Conservation (phyloP, 2,113 vertebrate species). For the Colinus virginianus region DNA sequence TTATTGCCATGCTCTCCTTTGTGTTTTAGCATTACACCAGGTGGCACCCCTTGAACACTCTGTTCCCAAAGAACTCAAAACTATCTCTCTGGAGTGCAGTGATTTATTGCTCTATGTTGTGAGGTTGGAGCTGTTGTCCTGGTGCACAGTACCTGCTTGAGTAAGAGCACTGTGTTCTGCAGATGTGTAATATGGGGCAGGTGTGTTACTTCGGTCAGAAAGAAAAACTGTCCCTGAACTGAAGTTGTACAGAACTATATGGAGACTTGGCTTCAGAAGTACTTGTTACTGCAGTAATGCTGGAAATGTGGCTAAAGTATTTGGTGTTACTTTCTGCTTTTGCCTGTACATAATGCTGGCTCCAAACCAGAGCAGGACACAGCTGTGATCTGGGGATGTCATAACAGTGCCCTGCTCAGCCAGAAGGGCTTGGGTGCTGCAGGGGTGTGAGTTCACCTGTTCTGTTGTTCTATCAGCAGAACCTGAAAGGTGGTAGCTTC, state of each 20-base stretch:
- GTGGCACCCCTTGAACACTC: accelerated
- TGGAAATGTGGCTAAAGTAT: not conserved
- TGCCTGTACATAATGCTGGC: not conserved
- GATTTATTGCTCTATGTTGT: not conserved
- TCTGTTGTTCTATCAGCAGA: not conserved
- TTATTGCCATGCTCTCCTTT: too few species aligned
- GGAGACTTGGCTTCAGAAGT: not conserved
- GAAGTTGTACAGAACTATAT: not conserved
- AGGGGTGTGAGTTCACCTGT: not conserved
- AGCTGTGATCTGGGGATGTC: not conserved
- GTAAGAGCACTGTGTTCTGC: not conserved
- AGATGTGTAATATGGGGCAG: not conserved
- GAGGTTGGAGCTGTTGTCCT: not conserved
- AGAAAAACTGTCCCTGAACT: not conserved
- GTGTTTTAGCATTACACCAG: too few species aligned
- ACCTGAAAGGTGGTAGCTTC: not conserved
- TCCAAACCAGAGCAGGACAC: not conserved
- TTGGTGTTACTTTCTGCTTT: not conserved
- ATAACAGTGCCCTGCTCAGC: not conserved
- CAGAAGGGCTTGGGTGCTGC: not conserved
- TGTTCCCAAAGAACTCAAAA: not conserved
- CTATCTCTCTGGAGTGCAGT: not conserved
- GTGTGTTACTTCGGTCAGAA: not conserved
- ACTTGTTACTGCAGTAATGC: not conserved
- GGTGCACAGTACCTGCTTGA: not conserved